Percentiles rank a stretch among this genome's conserved stretches.
Conservation (phyloP, 2,797 vertebrate species). For the Mergus octosetaceus region DNA sequence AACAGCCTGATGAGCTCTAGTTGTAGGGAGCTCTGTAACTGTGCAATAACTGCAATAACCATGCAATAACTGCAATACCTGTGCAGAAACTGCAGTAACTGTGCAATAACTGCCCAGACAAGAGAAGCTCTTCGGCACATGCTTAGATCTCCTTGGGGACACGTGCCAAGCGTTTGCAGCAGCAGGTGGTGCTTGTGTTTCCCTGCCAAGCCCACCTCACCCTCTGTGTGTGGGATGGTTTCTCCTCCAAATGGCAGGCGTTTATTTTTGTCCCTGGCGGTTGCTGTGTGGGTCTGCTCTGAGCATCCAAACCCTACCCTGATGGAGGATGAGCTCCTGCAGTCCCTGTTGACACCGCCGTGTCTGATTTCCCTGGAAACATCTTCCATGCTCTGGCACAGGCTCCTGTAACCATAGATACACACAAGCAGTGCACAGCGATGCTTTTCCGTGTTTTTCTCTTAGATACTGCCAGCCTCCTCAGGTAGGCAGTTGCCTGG, state of each 20-base stretch:
- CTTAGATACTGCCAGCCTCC: not conserved
- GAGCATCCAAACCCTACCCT: not conserved
- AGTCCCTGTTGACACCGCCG: not conserved
- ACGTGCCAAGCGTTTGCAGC: not conserved
- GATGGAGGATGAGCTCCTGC: not conserved
- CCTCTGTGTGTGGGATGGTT: not conserved
- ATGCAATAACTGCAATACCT: too few species aligned
- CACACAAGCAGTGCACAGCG: not conserved
- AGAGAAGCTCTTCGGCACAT: not conserved
- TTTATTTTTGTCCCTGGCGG: not conserved
- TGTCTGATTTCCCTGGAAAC: conserved; percentile 4
- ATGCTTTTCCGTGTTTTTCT: not conserved
- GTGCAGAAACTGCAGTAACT: too few species aligned
- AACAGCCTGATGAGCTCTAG: fast-evolving
- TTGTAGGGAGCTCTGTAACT: fast-evolving
- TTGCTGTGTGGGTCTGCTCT: not conserved
- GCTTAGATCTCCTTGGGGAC: not conserved
- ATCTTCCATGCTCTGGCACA: not conserved
- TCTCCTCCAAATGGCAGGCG: not conserved
- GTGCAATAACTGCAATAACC: not conserved
- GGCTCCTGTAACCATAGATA: conserved; percentile 46
- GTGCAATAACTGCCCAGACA: not conserved
- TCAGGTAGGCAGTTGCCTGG: not conserved
- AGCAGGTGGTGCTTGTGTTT: not conserved
- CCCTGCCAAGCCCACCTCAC: not conserved